Evolutionary conservation across 2,113 vertebrate genomes (phyloP).

Genomic region (Rhipidura dahli): DNA sequence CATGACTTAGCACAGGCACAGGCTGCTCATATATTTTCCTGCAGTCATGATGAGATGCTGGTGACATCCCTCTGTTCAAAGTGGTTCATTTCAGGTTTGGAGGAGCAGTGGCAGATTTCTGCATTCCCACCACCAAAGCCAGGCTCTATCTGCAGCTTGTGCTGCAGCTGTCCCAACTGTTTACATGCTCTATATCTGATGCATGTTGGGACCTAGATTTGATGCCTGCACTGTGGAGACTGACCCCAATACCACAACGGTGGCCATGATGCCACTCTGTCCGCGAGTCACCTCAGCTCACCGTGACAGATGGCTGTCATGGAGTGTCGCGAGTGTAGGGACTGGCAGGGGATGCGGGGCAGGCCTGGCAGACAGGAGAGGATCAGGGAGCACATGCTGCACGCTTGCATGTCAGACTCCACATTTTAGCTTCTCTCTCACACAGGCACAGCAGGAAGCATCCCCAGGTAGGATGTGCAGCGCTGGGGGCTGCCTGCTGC

Average conservation of each 20-base stretch:
- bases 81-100: background rate
- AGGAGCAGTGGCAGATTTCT: constrained; percentile 1
- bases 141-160: background rate
- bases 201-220: accelerated
- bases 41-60: accelerated
- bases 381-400: background rate
- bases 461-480: background rate
- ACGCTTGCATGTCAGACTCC: background rate
- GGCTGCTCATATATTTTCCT: background rate
- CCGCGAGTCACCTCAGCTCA: accelerated
- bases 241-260: accelerated
- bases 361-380: background rate
- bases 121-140: background rate
- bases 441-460: accelerated
- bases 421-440: background rate
- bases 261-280: background rate
- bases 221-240: background rate
- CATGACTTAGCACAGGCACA: background rate
- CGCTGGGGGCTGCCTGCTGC: background rate
- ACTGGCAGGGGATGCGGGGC: accelerated
- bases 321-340: background rate
- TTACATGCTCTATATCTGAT: background rate
- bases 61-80: background rate
- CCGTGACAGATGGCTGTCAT: background rate
- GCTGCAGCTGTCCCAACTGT: background rate